These are phyloP conservation scores for Brachirus orientalis DNA, from an alignment of 2,113 vertebrate genomes.

Conservation along the genomic window DNA sequence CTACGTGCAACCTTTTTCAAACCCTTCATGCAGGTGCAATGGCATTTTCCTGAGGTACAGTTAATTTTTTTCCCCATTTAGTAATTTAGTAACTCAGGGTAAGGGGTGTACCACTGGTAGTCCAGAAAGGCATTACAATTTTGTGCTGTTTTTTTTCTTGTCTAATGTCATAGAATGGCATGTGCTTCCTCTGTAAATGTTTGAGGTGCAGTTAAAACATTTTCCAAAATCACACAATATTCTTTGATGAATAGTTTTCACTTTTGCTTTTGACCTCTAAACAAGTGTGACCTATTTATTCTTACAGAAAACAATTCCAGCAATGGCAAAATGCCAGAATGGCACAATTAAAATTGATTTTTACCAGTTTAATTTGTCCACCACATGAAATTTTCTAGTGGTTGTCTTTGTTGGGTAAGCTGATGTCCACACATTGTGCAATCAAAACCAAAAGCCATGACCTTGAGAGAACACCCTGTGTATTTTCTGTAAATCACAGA, in stretches of 20 bases:
- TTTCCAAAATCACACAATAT: background rate
- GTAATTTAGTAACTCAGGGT: conserved; percentile 35
- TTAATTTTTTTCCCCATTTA: conserved; percentile 42
- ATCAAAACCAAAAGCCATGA: background rate
- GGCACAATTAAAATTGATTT: too few species aligned
- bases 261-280: background rate
- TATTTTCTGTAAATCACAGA: background rate
- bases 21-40: conserved; percentile 9
- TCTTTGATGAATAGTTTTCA: background rate
- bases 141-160: conserved; percentile 23
- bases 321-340: too few species aligned
- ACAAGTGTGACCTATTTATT: background rate
- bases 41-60: conserved; percentile 43
- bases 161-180: conserved; percentile 15
- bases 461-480: background rate
- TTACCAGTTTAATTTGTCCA: too few species aligned
- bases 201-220: background rate
- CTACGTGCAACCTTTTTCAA: conserved; percentile 18
- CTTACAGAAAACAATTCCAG: too few species aligned
- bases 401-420: too few species aligned
- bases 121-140: conserved; percentile 19
- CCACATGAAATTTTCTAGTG: too few species aligned
- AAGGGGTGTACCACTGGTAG: conserved; percentile 25
- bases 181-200: background rate
- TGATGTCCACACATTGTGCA: too few species aligned